Evolutionary conservation across 2,888 invertebrate species (phyloP).

Genomic region (Euplexia lucipara): DNA sequence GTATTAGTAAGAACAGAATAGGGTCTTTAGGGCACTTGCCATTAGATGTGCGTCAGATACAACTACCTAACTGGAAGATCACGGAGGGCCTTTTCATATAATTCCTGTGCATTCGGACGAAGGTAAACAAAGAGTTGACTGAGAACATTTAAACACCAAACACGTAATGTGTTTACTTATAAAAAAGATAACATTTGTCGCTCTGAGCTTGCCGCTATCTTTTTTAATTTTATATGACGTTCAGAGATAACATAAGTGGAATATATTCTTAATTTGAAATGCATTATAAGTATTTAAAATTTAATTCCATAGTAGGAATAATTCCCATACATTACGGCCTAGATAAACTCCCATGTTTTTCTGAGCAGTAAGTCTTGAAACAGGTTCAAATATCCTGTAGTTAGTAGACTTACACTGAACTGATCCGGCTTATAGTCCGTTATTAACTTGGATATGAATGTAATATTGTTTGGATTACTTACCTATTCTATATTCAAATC

Average conservation of each 20-base stretch:
- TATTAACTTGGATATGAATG: constrained; percentile 28
- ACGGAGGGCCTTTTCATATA: constrained; percentile 55
- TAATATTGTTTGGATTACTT: constrained; percentile 50
- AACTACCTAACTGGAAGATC: constrained; percentile 44
- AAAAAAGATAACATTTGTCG: constrained; percentile 58
- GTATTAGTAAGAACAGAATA: constrained; percentile 9
- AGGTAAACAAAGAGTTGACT: constrained; percentile 38
- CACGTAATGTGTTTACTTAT: constrained; percentile 56
- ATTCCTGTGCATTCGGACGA: constrained; percentile 35
- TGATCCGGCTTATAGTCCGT: constrained; percentile 46
- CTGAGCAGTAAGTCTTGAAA: constrained; percentile 33
- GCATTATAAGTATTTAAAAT: constrained; percentile 29
- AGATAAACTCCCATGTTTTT: constrained; percentile 49
- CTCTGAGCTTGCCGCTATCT: constrained; percentile 63
- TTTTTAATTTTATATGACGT: constrained; percentile 65
- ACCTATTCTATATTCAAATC: constrained; percentile 13
- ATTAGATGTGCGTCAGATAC: constrained; percentile 34
- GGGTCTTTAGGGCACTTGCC: constrained; percentile 15
- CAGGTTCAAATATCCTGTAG: constrained; percentile 48
- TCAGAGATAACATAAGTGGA: constrained; percentile 60
- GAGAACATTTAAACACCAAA: constrained; percentile 54
- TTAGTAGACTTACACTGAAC: constrained; percentile 20
- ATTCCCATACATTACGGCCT: constrained; percentile 48
- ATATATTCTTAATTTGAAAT: constrained; percentile 56
- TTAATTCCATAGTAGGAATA: constrained; percentile 34